Evolutionary conservation across 2,113 vertebrate species (phyloP), one percentile per base, ranked within the genome.

Genomic region (Syrmaticus mikado): DNA sequence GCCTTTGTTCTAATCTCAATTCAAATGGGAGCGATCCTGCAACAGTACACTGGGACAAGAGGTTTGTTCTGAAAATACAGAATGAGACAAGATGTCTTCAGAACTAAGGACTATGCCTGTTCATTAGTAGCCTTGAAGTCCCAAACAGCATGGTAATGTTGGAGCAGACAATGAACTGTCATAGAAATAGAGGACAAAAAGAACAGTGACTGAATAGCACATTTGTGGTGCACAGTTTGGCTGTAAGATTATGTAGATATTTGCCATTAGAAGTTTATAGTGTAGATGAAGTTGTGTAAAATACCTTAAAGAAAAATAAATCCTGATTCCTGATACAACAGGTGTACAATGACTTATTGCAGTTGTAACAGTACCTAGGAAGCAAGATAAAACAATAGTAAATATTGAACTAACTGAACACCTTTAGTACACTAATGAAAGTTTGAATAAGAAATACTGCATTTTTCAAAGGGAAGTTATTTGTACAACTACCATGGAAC

Each of bases 301-400:
- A 85, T 85, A 95, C 50, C n/a, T 92, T 94, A 86, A 95, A 96
- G 96, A 91, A 89, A 92, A 89, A 87, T 32, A 91, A 96, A 96
- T 97, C 95, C 96, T 90, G 96, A 97, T 97, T 97, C 96, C 97
- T 98, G 97, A 97, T 98, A 98, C 97, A 97, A 98, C 97, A 97
- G 92, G 92, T 97, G 75, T 97, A 97, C 95, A 97, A 95, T 97
- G 97, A 97, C 96, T 98, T 98, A 98, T 98, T 98, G 98, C 98
- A 98, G 97, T 98, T 98, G 97, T 98, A 98, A 97, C 98, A 97
- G 97, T 98, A 97, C 97, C 95, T 94, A 98, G 97, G 96, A 97
- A 98, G 95, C 97, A 97, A 97, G 95, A 92, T 95, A 95, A 98
- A 98, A 97, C 75, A 93, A 97, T 93, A 97, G 95, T 97, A 96